These are phyloP conservation scores for Protophormia terraenovae DNA, from an alignment of 2,888 invertebrate genomes.

Conservation along the genomic window DNA sequence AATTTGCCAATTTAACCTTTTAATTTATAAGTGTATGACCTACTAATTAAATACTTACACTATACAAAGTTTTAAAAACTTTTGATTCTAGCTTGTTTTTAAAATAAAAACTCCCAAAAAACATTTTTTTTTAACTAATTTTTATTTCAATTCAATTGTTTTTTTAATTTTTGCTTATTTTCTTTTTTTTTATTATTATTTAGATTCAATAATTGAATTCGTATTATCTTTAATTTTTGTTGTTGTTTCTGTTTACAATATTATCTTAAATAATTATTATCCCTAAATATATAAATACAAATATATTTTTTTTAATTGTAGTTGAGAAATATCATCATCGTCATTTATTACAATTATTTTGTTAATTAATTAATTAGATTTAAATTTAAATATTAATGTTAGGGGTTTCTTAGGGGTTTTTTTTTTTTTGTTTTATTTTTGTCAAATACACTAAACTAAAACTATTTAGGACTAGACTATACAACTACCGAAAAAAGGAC, in stretches of 20 bases:
- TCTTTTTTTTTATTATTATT: constrained; percentile 28
- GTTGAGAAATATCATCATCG: constrained; percentile 49
- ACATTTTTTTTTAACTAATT: constrained; percentile 61
- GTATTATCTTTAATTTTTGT: constrained; percentile 21
- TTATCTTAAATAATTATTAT: constrained; percentile 59
- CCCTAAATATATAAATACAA: constrained; percentile 65
- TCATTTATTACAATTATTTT: constrained; percentile 38
- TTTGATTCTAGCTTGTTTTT: too few relatives aligned
- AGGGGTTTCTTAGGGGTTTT: neutral
- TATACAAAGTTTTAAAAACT: too few relatives aligned
- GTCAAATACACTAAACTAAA: constrained; percentile 51
- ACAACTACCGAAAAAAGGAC: constrained; percentile 44
- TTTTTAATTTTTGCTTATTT: constrained; percentile 33
- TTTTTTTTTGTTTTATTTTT: neutral
- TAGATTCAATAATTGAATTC: constrained; percentile 63
- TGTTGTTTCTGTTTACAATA: constrained; percentile 38
- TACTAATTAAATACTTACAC: too few relatives aligned
- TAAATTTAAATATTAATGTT: constrained; percentile 31
- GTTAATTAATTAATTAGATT: constrained; percentile 34
- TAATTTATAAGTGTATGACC: too few relatives aligned
- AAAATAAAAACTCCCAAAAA: neutral
- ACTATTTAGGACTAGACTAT: constrained; percentile 40
- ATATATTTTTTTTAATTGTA: constrained; percentile 55
- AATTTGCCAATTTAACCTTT: too few relatives aligned
- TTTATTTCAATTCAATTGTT: constrained; percentile 67